Percentiles rank a stretch among this genome's conserved stretches.
Conservation (phyloP, 2,113 vertebrate species). For the Orthonyx spaldingii region DNA sequence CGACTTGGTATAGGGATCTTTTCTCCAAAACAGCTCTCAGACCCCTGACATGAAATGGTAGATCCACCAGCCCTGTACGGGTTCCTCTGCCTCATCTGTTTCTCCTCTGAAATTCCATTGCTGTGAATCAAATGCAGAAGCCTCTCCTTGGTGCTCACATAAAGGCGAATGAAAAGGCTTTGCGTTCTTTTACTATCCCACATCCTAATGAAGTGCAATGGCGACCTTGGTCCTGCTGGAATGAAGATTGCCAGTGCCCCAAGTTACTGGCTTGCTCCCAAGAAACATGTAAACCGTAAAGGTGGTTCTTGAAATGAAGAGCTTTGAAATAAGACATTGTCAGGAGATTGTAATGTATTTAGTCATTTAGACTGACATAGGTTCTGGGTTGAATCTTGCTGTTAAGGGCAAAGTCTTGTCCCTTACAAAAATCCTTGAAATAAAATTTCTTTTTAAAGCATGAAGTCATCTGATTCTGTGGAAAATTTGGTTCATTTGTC, state of each 20-base stretch:
- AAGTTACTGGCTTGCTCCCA: not conserved
- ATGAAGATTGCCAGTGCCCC: not conserved
- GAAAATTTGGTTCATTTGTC: not conserved
- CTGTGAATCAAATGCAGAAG: not conserved
- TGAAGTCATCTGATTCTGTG: slow-evolving; percentile 8
- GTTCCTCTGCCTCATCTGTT: not conserved
- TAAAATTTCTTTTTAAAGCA: not conserved
- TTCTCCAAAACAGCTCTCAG: not conserved
- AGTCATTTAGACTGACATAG: not conserved
- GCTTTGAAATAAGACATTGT: not conserved
- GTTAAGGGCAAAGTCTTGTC: not conserved
- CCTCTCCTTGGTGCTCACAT: not conserved
- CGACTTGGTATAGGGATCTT: not conserved
- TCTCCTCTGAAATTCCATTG: not conserved
- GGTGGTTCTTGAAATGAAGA: slow-evolving; percentile 3
- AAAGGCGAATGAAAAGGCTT: not conserved
- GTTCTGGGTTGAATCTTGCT: not conserved
- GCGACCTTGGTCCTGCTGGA: not conserved
- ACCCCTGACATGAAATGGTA: not conserved
- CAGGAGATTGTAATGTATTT: not conserved
- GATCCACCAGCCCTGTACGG: not conserved
- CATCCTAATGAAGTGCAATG: not conserved
- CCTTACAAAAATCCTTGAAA: not conserved
- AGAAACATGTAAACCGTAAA: not conserved
- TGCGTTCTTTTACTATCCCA: not conserved